Base-by-base conservation (phyloP, 2,888 invertebrate genomes). In the Leptogaster cylindrica region DNA sequence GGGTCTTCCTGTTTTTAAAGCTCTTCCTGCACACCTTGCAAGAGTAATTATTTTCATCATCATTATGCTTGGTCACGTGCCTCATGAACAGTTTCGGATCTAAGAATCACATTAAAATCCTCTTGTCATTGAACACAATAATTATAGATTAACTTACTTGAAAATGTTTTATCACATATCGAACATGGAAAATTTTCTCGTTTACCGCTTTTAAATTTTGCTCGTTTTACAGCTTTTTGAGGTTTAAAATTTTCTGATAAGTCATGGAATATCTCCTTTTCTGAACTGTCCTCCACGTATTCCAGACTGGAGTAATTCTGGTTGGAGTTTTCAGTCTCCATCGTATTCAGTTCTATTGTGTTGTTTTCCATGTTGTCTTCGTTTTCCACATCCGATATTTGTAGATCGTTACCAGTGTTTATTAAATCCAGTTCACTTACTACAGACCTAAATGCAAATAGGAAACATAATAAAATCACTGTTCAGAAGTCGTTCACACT, bases 101-200 rank as follows among this genome's bases (percentile, higher is more conserved):
- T 52, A 31, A 7, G 12, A 23, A 41, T 39, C 7, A 39, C 27
- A 52, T 14, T 36, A 6, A 58, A 18, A 58, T 28, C 12, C 2
- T 28, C 28, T 50, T 2, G n/a, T n/a, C n/a, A n/a, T n/a, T n/a
- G n/a, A n/a, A n/a, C n/a, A n/a, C n/a, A 14, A 50, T 10, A 3
- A 14, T 1, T 2, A 50, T 28, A 33, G 28, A 18, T 18, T 52
- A 33, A 16, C 28, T 33, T 33, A 44, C 55, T 51, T 16, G 44
- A 12, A 66, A 70, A 68, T 10, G 33, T 44, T 25, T 46, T 63
- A 1, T 67, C 36, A 31, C 69, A 69, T 25, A 67, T 31, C 5
- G 28, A 5, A 50, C 69, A 69, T 1, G n/a, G 27, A 27, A 50
- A 41, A 12, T 12, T 2, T 2, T 16, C 58, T 8, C 44, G 20